Conservation (phyloP, 2,888 invertebrate genomes). For the Yponomeuta malinellus region DNA sequence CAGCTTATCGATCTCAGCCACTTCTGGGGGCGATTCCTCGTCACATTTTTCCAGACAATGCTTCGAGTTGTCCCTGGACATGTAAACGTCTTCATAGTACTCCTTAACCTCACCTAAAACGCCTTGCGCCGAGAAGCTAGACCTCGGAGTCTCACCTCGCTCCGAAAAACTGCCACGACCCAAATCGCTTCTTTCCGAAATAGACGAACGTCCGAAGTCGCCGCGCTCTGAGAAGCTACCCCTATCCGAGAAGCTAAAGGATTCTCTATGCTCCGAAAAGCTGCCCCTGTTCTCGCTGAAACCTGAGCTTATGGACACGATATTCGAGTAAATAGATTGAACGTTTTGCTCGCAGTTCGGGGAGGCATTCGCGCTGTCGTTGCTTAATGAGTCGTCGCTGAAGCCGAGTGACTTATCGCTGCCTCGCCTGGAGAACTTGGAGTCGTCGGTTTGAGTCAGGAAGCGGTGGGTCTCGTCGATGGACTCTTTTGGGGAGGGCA, state of each 20-base stretch:
- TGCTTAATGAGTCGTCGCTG: constrained; percentile 84
- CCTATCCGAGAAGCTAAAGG: constrained; percentile 65
- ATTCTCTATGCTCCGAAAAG: constrained; percentile 65
- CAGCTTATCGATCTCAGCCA: constrained; percentile 58
- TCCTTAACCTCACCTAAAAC: constrained; percentile 62
- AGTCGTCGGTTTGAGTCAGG: constrained; percentile 37
- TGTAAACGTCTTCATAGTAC: constrained; percentile 56
- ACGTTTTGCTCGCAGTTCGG: constrained; percentile 73
- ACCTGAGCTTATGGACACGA: constrained; percentile 76
- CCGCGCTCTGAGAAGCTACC: constrained; percentile 68
- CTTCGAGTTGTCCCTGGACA: constrained; percentile 51
- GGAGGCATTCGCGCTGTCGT: constrained; percentile 75
- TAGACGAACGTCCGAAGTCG: constrained; percentile 57
- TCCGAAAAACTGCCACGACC: constrained; percentile 64
- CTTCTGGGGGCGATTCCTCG: constrained; percentile 40
- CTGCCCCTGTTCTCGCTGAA: constrained; percentile 75
- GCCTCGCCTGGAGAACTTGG: constrained; percentile 76
- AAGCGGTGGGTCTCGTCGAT: constrained; percentile 40
- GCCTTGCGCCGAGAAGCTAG: constrained; percentile 66
- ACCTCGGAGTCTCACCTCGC: constrained; percentile 62
- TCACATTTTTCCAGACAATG: constrained; percentile 51
- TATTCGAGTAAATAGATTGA: constrained; percentile 67
- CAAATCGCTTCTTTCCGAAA: constrained; percentile 76
- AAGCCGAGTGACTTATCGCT: constrained; percentile 83
- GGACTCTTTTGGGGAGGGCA: constrained; percentile 54